Evolutionary conservation across 2,797 vertebrate species (phyloP).

Genomic region (Prionace glauca): DNA sequence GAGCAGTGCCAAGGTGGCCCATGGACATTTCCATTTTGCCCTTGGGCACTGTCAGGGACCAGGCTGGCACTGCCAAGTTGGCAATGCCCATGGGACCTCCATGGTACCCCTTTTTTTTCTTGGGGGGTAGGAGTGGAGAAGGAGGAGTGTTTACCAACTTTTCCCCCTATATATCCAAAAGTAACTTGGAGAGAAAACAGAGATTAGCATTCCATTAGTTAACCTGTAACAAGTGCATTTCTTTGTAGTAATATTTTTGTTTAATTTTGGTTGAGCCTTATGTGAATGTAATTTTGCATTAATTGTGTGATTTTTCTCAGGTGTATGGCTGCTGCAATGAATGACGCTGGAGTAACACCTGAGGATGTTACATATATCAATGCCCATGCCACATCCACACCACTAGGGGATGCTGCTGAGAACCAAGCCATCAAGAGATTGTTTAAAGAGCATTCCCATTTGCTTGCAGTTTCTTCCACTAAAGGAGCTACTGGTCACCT

Average conservation of each 20-base stretch:
- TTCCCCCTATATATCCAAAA: background rate
- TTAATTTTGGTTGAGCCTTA: background rate
- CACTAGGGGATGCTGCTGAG: conserved; percentile 88
- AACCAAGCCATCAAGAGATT: conserved; percentile 83
- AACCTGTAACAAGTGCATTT: too few species aligned
- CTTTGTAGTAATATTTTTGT: background rate
- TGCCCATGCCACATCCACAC: conserved; percentile 91
- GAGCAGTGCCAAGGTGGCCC: too few species aligned
- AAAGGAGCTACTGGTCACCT: conserved; percentile 94
- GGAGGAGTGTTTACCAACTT: too few species aligned
- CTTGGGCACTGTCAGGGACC: too few species aligned
- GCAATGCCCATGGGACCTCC: too few species aligned
- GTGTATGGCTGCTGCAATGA: conserved; percentile 85
- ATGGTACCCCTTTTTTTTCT: too few species aligned
- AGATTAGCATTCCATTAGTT: background rate
- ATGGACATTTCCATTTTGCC: too few species aligned
- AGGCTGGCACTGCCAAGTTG: too few species aligned
- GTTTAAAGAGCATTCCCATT: conserved; percentile 59
- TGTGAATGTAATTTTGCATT: conserved; percentile 10
- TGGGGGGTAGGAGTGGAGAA: too few species aligned
- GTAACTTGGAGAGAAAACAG: background rate
- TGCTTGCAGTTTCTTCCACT: conserved; percentile 80
- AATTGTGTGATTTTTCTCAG: conserved; percentile 51
- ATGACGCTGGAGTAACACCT: conserved; percentile 62
- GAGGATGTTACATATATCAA: conserved; percentile 81